Base-by-base conservation (phyloP, 92 coral and sea anemone species). In the Pocillopora meandrina region DNA sequence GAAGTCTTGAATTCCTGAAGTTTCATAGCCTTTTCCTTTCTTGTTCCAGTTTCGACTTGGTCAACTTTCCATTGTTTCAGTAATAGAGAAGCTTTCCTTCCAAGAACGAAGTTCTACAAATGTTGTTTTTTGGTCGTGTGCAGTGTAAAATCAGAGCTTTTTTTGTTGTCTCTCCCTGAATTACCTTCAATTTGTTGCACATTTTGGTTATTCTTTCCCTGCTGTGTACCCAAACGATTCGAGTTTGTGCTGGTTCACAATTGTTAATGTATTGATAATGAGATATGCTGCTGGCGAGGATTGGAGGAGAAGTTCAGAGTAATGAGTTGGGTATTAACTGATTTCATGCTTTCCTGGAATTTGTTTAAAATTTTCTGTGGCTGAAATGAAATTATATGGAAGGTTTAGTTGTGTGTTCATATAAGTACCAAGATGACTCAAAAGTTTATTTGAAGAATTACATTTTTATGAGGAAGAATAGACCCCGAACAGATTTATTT, bases 31-130 rank as follows among this genome's bases (percentile, higher is more conserved):
- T 61, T 72, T 47, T 58, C 49, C n/a, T 52, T 42, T 33, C 71
- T 33, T n/a, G 78, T 49, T 42, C 73, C 83, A 78, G 86, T 83
- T 83, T 62, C 86, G 12, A 36, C 55, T 52, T 57, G 80, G 71
- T 64, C 56, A 56, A 20, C 35, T 74, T 81, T 81, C 62, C 73
- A 79, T 55, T 61, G 52, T 79, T 70, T 57, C 76, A 52, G 69
- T 56, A 31, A 35, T 52, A 81, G 75, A 80, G 85, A 81, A 81
- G 60, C 68, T 69, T 59, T 71, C 55, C 84, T 70, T 70, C 69
- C 71, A 71, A 70, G 61, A 60, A 11, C 35, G 36, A 26, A 26
- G 57, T 81, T 81, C 71, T 81, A 33, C 77, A 71, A 59, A 77
- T 57, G 20, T 12, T 59, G 59, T 59, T 71, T 69, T 55, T 33